Evolutionary conservation across 2,113 vertebrate species (phyloP).

Genomic region (Pangasianodon hypophthalmus): DNA sequence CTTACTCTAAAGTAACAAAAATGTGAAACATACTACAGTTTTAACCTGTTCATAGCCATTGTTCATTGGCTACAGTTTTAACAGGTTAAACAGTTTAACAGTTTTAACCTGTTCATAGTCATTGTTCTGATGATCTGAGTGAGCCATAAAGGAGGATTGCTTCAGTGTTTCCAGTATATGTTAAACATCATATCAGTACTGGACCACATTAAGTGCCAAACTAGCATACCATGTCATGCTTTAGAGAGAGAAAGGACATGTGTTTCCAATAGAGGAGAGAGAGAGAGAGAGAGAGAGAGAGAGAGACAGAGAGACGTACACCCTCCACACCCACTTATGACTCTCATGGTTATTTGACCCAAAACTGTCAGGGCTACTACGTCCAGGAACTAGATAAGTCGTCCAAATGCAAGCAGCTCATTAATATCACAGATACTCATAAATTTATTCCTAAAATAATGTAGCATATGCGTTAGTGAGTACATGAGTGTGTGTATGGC

Average conservation of each 20-base stretch:
- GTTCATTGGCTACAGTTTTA: too few species aligned
- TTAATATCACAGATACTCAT: background rate
- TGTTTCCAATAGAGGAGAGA: slow-evolving; percentile 79
- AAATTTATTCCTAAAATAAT: background rate
- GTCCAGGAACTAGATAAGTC: background rate
- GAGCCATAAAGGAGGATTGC: slow-evolving; percentile 25
- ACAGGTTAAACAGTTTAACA: background rate
- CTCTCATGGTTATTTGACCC: background rate
- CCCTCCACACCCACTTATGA: slow-evolving; percentile 58
- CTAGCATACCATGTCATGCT: slow-evolving; percentile 61
- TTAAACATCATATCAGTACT: slow-evolving; percentile 58
- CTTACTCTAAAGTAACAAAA: slow-evolving; percentile 45
- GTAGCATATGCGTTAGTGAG: background rate
- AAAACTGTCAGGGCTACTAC: background rate
- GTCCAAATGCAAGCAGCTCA: background rate
- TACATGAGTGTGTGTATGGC: background rate
- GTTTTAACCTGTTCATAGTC: slow-evolving; percentile 51
- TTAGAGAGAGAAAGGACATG: slow-evolving; percentile 71
- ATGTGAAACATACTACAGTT: slow-evolving; percentile 37
- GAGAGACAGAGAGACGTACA: slow-evolving; percentile 68
- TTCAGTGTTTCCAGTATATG: slow-evolving; percentile 56
- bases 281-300: background rate
- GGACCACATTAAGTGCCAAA: slow-evolving; percentile 66
- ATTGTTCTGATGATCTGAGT: slow-evolving; percentile 52
- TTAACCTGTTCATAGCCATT: slow-evolving; percentile 51